These are phyloP conservation scores for Thelaira solivaga DNA, from an alignment of 2,888 invertebrate species.

Conservation along the genomic window DNA sequence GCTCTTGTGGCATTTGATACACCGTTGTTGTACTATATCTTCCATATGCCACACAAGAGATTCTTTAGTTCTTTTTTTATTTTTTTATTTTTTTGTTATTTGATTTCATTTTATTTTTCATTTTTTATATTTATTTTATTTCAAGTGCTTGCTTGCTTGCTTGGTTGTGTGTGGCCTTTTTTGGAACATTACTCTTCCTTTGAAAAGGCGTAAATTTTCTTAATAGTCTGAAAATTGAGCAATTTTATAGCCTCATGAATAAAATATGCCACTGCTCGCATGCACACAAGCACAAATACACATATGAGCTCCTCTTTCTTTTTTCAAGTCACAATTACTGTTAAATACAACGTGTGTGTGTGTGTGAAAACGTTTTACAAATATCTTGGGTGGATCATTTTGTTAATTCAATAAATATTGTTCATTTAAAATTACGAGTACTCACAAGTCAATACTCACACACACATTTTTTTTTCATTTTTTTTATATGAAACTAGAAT, in stretches of 20 bases:
- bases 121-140: slow-evolving; percentile 4
- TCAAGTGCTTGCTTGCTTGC: slow-evolving; percentile 9
- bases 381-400: slow-evolving; percentile 32
- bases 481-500: too few relatives aligned
- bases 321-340: slow-evolving; percentile 56
- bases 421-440: too few relatives aligned
- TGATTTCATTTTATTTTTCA: slow-evolving; percentile 2
- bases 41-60: slow-evolving; percentile 50
- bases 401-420: background rate
- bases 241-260: slow-evolving; percentile 77
- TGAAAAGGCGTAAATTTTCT: slow-evolving; percentile 76
- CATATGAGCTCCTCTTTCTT: slow-evolving; percentile 13
- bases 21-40: slow-evolving; percentile 54
- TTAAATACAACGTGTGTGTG: slow-evolving; percentile 39
- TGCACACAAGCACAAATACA: slow-evolving; percentile 20
- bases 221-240: slow-evolving; percentile 76
- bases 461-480: too few relatives aligned
- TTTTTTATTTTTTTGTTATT: background rate
- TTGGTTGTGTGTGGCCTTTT: slow-evolving; percentile 59
- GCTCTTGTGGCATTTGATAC: slow-evolving; percentile 55
- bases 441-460: too few relatives aligned
- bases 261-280: slow-evolving; percentile 73
- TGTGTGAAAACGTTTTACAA: background rate
- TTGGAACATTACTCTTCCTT: slow-evolving; percentile 59
- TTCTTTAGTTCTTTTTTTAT: slow-evolving; percentile 2